Evolutionary conservation across 2,888 invertebrate species (phyloP), one percentile per base, ranked within the genome.

Genomic region (Proisotoma minuta): DNA sequence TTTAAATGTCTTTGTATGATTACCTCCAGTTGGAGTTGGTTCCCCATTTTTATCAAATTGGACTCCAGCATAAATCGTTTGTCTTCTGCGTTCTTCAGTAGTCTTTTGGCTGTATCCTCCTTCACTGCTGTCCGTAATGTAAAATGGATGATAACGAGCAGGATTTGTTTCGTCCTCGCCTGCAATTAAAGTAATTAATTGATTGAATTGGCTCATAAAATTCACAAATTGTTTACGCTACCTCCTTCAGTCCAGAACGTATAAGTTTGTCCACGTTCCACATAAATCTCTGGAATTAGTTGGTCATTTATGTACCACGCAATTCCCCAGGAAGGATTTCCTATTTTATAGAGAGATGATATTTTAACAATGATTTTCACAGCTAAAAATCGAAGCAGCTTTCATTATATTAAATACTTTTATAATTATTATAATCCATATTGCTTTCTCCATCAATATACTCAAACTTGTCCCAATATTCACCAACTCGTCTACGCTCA

Each of bases 121-220:
- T 77, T 91, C 90, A 0, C 84, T 80, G 1, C 88, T 91, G 77
- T 88, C 87, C 40, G 91, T 91, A 75, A 94, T 92, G 79, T 94
- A 94, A 77, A 94, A 86, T 12, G 94, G 94, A 80, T 94, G 93
- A 78, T 89, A 94, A 82, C 85, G 86, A 20, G 90, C 89, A 1
- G 89, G 87, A 77, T 90, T 88, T 27, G 86, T 84, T 57, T 84
- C 82, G 76, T 92, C 87, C 71, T 87, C 85, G 8, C 91, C 78
- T 78, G 51, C 54, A 8, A 28, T 20, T 12, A 20, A 43, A 43
- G 22, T 20, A 54, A 22, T 15, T n/a, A 52, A 51, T 51, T 51
- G 5, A 10, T 26, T n/a, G 4, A 23, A 8, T 26, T n/a, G n/a
- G n/a, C n/a, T n/a, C n/a, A n/a, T n/a, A n/a, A n/a, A n/a, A n/a